Base-by-base conservation (phyloP, 35 echinoderm and acorn worm species). In the Hemicentrotus pulcherrimus region DNA sequence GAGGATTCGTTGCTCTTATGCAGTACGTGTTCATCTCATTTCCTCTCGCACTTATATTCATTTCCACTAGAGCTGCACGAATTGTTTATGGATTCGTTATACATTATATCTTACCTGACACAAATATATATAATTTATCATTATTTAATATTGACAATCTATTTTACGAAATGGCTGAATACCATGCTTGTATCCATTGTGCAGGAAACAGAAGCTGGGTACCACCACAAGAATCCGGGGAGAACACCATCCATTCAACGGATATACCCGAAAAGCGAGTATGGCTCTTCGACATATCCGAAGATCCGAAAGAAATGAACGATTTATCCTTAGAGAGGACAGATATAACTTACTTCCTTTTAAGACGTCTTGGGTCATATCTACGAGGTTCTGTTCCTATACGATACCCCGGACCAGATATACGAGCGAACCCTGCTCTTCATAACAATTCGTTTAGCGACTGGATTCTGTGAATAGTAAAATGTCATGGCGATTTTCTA, bases 121-220 rank as follows among this genome's bases (percentile, higher is more conserved):
- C 16, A 19, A 19, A 5, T 2, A 30, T 19, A 86, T 18, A n/a
- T n/a, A n/a, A n/a, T n/a, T n/a, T 4, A 16, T 86, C 9, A 19
- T 86, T 22, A 19, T 86, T 86, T 1, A 11, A 30, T 19, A 22
- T 18, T 12, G 1, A 19, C 12, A 22, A 13, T 18, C 0, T n/a
- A 33, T 22, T 15, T 12, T 1, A 12, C 24, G 86, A 2, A 86
- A 19, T 85, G 30, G 2, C 16, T 30, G 30, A 85, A 30, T 16
- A 19, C 0, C 70, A 85, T 85, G 15, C 15, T 85, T 85, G 15
- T 85, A 2, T 30, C 30, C 32, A 45, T 18, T 16, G 45, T 18
- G 19, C 93, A 97, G 98, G 96, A 41, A 96, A 96, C 52, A 94
- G 78, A 46, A 95, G 90, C 46, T 99, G 98, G 98, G 95, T 99